Percentiles rank a stretch among this genome's conserved stretches.
These are phyloP conservation scores for Channa maculata DNA, from an alignment of 2,113 vertebrate species.

Conservation along the genomic window DNA sequence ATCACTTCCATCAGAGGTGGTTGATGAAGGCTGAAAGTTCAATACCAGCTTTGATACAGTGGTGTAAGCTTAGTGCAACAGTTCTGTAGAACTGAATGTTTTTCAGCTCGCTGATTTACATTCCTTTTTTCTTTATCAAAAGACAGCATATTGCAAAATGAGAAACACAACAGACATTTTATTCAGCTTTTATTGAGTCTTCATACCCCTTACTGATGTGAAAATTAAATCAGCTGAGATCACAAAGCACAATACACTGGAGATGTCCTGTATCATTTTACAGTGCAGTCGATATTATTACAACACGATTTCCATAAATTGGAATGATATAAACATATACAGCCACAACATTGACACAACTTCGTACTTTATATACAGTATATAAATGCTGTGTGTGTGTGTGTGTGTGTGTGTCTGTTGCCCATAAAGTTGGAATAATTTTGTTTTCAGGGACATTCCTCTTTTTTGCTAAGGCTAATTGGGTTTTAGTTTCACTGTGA, in stretches of 20 bases:
- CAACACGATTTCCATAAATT: neutral
- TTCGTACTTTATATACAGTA: no score
- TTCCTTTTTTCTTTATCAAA: neutral
- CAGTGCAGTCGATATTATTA: neutral
- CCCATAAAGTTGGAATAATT: no score
- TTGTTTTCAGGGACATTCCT: no score
- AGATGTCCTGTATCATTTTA: neutral
- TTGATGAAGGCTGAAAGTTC: constrained; percentile 23
- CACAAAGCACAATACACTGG: neutral
- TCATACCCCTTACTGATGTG: neutral
- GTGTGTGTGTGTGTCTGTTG: no score
- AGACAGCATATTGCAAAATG: neutral
- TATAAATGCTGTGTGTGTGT: no score
- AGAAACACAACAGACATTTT: neutral
- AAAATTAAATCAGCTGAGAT: constrained; percentile 1
- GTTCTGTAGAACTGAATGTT: neutral
- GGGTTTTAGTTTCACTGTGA: no score
- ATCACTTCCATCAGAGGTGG: neutral
- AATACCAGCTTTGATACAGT: constrained; percentile 16
- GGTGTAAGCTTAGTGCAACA: constrained; percentile 18
- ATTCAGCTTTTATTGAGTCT: neutral
- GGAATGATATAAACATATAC: no score
- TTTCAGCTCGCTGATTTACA: neutral
- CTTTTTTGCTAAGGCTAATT: no score
- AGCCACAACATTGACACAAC: no score